A percentile compares a stretch with the other conserved stretches of the same genome.
Evolutionary conservation across 2,888 invertebrate species (phyloP).

Genomic region (Macaria liturata): DNA sequence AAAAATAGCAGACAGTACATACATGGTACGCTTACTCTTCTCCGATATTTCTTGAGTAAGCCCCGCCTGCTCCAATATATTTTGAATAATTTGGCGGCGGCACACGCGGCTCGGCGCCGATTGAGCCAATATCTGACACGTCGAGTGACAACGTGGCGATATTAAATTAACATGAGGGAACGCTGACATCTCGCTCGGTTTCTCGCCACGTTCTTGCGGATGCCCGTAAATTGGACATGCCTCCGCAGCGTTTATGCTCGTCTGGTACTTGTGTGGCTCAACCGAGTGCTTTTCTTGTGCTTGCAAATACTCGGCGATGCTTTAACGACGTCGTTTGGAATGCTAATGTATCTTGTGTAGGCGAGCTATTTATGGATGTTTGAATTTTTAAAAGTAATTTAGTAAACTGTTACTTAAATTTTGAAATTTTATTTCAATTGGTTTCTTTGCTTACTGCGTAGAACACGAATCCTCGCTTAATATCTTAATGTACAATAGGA

Average conservation of each 20-base stretch:
- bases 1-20: too few species aligned
- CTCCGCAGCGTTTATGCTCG: slow-evolving; percentile 48
- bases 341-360: slow-evolving; percentile 48
- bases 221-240: slow-evolving; percentile 51
- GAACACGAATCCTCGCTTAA: too few species aligned
- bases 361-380: not conserved
- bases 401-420: too few species aligned
- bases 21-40: too few species aligned
- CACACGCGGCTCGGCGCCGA: slow-evolving; percentile 44
- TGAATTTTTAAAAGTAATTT: not conserved
- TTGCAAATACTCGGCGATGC: not conserved
- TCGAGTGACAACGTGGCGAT: slow-evolving; percentile 53
- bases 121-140: slow-evolving; percentile 55
- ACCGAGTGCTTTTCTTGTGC: too few species aligned
- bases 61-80: slow-evolving; percentile 28
- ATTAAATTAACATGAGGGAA: slow-evolving; percentile 71
- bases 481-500: too few species aligned
- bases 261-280: slow-evolving; percentile 37
- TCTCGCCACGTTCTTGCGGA: slow-evolving; percentile 30
- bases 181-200: slow-evolving; percentile 48
- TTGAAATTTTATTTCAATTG: too few species aligned
- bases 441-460: too few species aligned
- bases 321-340: slow-evolving; percentile 47
- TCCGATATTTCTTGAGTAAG: too few species aligned
- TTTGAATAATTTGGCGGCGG: slow-evolving; percentile 54